Conservation (phyloP, 2,797 vertebrate genomes). For the Scolopax rusticola region DNA sequence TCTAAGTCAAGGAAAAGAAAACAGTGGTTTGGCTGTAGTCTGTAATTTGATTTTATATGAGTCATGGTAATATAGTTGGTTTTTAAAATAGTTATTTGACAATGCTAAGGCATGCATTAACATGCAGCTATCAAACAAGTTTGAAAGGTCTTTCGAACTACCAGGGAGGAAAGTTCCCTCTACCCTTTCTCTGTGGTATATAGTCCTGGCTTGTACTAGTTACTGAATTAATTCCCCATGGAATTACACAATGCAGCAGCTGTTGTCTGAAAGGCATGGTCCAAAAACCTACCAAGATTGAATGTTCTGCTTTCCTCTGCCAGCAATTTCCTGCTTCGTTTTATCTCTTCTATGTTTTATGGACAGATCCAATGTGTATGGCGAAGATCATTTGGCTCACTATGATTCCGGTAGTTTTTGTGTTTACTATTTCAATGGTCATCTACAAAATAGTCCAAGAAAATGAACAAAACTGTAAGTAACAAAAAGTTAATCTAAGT, state of each 20-base stretch:
- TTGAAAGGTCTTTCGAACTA: neutral
- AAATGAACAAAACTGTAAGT: conserved; percentile 69
- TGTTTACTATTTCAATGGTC: conserved; percentile 73
- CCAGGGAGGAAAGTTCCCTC: neutral
- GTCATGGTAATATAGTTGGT: neutral
- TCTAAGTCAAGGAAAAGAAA: neutral
- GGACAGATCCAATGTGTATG: conserved; percentile 77
- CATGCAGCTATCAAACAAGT: neutral
- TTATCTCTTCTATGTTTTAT: conserved; percentile 18
- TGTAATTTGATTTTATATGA: neutral
- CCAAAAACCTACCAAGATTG: neutral
- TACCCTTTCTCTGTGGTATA: neutral
- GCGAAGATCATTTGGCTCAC: conserved; percentile 82
- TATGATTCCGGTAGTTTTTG: conserved; percentile 80
- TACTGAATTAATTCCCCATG: neutral
- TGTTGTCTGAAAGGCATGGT: neutral
- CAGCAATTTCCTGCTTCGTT: conserved; percentile 1
- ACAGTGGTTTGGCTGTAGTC: neutral
- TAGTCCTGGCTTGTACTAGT: neutral
- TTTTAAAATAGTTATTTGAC: neutral
- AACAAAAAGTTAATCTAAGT: neutral
- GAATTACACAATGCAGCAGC: neutral
- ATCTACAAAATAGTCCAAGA: conserved; percentile 74
- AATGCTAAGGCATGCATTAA: neutral
- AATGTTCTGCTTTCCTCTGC: neutral